Conservation (phyloP, 2,113 vertebrate species). For the Ochotona curzoniae region DNA sequence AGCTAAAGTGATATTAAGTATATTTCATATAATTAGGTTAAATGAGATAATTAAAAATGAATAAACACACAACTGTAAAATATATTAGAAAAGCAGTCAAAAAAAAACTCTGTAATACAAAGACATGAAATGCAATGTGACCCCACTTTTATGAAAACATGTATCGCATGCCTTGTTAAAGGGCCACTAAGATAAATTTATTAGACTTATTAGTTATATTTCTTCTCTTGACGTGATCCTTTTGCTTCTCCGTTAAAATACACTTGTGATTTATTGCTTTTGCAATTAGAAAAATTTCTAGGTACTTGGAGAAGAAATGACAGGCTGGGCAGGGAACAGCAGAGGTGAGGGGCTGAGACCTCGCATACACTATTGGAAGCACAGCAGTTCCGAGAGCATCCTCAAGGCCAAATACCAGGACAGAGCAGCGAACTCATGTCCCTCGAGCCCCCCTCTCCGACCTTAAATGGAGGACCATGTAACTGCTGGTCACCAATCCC, state of each 20-base stretch:
- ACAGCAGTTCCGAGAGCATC: accelerated
- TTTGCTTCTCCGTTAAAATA: background rate
- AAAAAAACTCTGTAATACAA: background rate
- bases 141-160: background rate
- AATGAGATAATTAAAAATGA: constrained; percentile 6
- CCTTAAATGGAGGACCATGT: background rate
- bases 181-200: background rate
- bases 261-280: background rate
- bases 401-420: too few relatives aligned
- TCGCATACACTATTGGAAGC: accelerated
- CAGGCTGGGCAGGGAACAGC: accelerated
- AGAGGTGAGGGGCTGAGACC: background rate
- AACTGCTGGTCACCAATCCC: too few relatives aligned
- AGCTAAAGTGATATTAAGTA: background rate
- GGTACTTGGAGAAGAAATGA: background rate
- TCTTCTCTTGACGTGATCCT: too few relatives aligned
- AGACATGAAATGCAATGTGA: background rate
- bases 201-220: too few relatives aligned
- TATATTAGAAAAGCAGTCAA: background rate
- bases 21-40: background rate
- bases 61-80: background rate
- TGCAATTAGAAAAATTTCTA: background rate
- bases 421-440: accelerated
- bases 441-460: too few relatives aligned
- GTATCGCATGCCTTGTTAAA: background rate